Conservation (phyloP, 2,888 invertebrate species). For the Panopea generosa region DNA sequence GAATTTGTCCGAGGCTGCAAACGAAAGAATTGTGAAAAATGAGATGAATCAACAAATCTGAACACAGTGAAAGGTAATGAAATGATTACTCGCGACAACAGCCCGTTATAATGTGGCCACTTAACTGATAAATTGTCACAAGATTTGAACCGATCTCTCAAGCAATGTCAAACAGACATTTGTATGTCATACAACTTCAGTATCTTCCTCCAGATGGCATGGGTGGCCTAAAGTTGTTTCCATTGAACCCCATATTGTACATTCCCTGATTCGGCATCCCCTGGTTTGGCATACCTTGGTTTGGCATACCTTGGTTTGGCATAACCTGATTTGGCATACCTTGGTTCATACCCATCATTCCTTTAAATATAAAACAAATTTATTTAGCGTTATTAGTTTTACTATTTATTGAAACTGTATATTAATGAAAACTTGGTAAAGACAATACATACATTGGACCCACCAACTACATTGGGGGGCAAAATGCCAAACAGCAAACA, state of each 20-base stretch:
- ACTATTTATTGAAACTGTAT: background rate
- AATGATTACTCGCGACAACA: background rate
- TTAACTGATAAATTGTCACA: background rate
- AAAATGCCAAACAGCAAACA: conserved; percentile 14
- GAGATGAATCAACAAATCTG: too few species aligned
- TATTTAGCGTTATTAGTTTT: too few species aligned
- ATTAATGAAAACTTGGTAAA: too few species aligned
- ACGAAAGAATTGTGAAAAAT: background rate
- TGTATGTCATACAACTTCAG: conserved; percentile 14
- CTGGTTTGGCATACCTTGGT: background rate
- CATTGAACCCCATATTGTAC: conserved; percentile 62
- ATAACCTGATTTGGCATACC: conserved; percentile 9
- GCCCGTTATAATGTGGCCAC: background rate
- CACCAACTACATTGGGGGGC: conserved; percentile 43
- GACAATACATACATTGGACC: too few species aligned
- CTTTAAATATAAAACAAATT: conserved; percentile 20
- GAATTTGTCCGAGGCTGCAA: conserved; percentile 2
- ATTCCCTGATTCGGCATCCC: conserved; percentile 53
- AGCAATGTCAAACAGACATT: too few species aligned
- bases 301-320: background rate
- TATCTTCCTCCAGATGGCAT: conserved; percentile 37
- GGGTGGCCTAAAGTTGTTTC: conserved; percentile 48
- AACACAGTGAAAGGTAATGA: background rate
- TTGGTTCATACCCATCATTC: conserved; percentile 49
- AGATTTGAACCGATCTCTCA: background rate